Base-by-base conservation (phyloP, 37 sponge, comb jelly and placozoan species). In the Chondrosia reniformis region DNA sequence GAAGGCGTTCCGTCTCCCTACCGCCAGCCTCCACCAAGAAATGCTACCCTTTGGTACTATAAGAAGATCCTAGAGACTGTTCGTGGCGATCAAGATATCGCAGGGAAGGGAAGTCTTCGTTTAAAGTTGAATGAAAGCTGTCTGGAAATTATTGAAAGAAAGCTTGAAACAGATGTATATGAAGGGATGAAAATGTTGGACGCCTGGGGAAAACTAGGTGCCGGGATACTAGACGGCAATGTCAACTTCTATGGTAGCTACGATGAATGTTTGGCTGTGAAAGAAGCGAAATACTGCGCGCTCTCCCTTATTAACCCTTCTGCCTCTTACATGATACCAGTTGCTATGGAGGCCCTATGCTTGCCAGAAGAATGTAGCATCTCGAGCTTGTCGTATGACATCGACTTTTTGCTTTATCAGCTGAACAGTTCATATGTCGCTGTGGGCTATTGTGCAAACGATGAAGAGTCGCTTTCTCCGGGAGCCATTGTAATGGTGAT, bases 401-500 rank as follows among this genome's bases (percentile, higher is more conserved):
- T 69, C 24, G 5, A 17, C 4, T 24, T 4, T 6, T 22, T 69
- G 10, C 4, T 69, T 21, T 21, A 1, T 12, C 2, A 0, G 10
- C 43, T 69, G 15, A 69, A 34, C 42, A 25, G n/a, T 19, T 9
- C 40, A 0, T 2, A 22, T 4, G 36, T 19, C 44, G 1, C 42
- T 21, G 22, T 44, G 3, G 24, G 22, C 1, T 3, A 1, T 17
- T 69, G 72, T 69, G 37, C 38, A 1, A 2, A 41, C 0, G 8
- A 43, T 7, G 43, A 34, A 15, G n/a, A 69, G 27, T 62, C 71
- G 1, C 82, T 63, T 45, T 76, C 42, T 24, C 43, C 78, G 0
- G 84, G 88, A 49, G 84, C 87, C 45, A 77, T 84, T 4, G 24
- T 84, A 0, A 84, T 91, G 87, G 69, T 91, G 4, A 25, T 80